Base-by-base conservation (phyloP, 1,140 invertebrate genomes). In the Aradophagus sp. region DNA sequence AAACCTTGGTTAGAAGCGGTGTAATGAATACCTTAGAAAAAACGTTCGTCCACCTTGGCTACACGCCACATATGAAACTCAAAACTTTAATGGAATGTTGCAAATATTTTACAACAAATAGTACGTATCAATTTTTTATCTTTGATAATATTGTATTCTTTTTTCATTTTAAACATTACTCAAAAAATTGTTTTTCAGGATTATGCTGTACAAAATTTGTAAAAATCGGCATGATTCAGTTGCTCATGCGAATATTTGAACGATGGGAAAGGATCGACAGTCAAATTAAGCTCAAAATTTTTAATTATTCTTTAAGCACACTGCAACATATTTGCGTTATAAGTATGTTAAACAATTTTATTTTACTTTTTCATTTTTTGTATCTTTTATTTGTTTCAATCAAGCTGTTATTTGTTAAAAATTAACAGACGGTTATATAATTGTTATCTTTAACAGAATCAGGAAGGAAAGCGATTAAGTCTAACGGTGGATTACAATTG, bases 251-350 rank as follows among this genome's bases (percentile, higher is more conserved):
- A 36, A 86, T 90, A 66, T 89, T 91, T 78, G 89, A 90, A 72
- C 84, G 88, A 23, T 91, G 90, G 89, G 89, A 91, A 45, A 88
- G 87, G 75, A 89, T 88, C 78, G 89, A 91, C 59, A 88, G 89
- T 0, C 87, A 87, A 73, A 87, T 90, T 75, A 86, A 88, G 67
- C 80, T 89, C 42, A 90, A 89, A 83, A 88, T 90, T 58, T 89
- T 87, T 65, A 87, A 87, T 41, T 87, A 87, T 73, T 86, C 88
- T 17, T 80, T 91, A n/a, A 87, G 87, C 71, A 89, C 88, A 2
- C 72, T 91, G 26, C 88, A 89, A 66, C 89, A 90, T 76, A 75
- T 90, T 14, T 89, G 89, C 80, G 84, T 84, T 56, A 88, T 88
- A 77, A 90, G 89, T 91, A 86, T 81, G 89, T 71, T 5, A 23